These are phyloP conservation scores for Tringa solitaria DNA, from an alignment of 2,113 vertebrate genomes.

Conservation along the genomic window DNA sequence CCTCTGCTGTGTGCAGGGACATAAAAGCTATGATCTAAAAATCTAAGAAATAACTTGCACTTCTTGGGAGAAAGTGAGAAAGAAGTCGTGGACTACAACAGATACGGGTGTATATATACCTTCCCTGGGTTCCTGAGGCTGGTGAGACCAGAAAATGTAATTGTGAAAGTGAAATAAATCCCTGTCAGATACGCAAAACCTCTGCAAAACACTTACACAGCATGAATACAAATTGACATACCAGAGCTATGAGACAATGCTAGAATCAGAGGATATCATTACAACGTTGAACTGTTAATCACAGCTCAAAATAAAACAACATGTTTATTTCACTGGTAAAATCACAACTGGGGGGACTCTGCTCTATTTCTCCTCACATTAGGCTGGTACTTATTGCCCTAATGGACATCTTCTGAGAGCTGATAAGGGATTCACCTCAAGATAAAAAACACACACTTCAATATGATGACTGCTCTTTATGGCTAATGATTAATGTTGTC, in stretches of 20 bases:
- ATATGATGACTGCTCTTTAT: background rate
- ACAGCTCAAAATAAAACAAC: slow-evolving; percentile 9
- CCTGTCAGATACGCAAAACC: slow-evolving; percentile 44
- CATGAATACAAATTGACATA: slow-evolving; percentile 67
- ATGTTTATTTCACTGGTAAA: background rate
- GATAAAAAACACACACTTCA: background rate
- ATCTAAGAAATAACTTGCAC: background rate
- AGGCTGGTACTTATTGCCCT: background rate
- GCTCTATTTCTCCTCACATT: background rate
- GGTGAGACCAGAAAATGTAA: slow-evolving; percentile 7
- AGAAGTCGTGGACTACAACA: background rate
- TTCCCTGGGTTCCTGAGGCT: background rate
- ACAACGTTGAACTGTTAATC: slow-evolving; percentile 32
- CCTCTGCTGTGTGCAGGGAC: background rate
- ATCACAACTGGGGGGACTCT: background rate
- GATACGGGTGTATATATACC: background rate
- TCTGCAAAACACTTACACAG: slow-evolving; percentile 53
- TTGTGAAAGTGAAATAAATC: slow-evolving; percentile 70
- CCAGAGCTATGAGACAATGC: slow-evolving; percentile 71
- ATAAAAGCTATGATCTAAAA: background rate
- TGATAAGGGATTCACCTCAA: background rate
- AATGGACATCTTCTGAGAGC: background rate
- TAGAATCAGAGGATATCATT: slow-evolving; percentile 51
- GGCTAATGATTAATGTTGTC: background rate
- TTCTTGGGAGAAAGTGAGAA: background rate